Evolutionary conservation across 2,113 vertebrate species (phyloP), one percentile per base, ranked within the genome.

Genomic region (Phalacrocorax aristotelis): DNA sequence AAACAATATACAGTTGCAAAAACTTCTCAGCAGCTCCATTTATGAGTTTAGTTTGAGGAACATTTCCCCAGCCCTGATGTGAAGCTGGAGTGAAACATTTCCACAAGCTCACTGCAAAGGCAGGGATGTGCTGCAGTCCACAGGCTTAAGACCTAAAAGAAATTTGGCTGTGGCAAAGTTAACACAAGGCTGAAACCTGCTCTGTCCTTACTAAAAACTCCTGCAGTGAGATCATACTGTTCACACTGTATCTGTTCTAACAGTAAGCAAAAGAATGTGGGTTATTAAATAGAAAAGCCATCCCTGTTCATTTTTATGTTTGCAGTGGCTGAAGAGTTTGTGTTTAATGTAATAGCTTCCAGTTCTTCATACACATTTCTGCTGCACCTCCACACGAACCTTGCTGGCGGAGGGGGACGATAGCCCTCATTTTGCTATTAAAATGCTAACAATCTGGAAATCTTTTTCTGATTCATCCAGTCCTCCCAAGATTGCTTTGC

Each of bases 401-500:
- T 62, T 72, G 80, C 34, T 79, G 68, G 30, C 23, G 85, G 81
- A 42, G 46, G 32, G 48, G 51, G 13, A 80, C 6, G 13, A 78
- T 34, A 4, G 5, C 54, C 15, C 64, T 91, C 57, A 44, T 93
- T 89, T 84, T 89, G 48, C 51, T 84, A 94, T 96, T 83, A 86
- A 87, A 96, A 88, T 95, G 86, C 85, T 90, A 94, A 80, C 58
- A 76, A 64, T 54, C 40, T 83, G 32, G 10, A 89, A 87, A 71
- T 8, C 66, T 80, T 87, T 92, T 83, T 71, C 71, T 74, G 72
- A 29, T 69, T 84, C 87, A 95, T 81, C 76, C 78, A 70, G 80
- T 54, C 60, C 89, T 96, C 86, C 58, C 44, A 79, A 96, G 57
- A 96, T 92, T 93, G 82, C 49, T 95, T 89, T 74, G 78, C 66